Conservation (phyloP, 2,888 invertebrate species). For the Luperina testacea region DNA sequence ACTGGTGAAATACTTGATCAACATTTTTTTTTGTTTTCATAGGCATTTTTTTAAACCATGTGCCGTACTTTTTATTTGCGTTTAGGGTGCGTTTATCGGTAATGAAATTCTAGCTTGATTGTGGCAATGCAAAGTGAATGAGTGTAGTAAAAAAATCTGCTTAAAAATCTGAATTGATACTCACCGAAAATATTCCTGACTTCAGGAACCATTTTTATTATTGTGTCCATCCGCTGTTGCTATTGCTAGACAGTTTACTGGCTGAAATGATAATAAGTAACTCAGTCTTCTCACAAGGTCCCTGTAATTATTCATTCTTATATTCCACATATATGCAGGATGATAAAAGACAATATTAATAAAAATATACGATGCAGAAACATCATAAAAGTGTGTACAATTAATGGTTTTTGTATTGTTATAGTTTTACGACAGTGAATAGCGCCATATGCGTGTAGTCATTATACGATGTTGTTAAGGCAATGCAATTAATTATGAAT, state of each 20-base stretch:
- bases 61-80: background rate
- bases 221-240: background rate
- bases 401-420: conserved; percentile 30
- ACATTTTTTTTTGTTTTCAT: conserved; percentile 28
- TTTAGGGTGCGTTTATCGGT: background rate
- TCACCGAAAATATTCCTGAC: background rate
- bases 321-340: background rate
- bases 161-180: background rate
- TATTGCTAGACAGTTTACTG: background rate
- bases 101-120: background rate
- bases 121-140: background rate
- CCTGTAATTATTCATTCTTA: background rate
- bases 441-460: background rate
- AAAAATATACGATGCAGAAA: conserved; percentile 27
- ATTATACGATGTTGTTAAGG: background rate
- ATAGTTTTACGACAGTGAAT: conserved; percentile 17
- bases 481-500: conserved; percentile 1
- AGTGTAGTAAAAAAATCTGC: background rate
- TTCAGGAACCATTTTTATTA: too few relatives aligned
- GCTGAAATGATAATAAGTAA: background rate
- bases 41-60: conserved; percentile 7
- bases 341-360: conserved; percentile 30
- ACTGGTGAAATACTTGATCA: conserved; percentile 36
- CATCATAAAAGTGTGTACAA: conserved; percentile 19
- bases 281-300: background rate